Evolutionary conservation across 2,113 vertebrate genomes (phyloP).

Genomic region (Falco punctatus): DNA sequence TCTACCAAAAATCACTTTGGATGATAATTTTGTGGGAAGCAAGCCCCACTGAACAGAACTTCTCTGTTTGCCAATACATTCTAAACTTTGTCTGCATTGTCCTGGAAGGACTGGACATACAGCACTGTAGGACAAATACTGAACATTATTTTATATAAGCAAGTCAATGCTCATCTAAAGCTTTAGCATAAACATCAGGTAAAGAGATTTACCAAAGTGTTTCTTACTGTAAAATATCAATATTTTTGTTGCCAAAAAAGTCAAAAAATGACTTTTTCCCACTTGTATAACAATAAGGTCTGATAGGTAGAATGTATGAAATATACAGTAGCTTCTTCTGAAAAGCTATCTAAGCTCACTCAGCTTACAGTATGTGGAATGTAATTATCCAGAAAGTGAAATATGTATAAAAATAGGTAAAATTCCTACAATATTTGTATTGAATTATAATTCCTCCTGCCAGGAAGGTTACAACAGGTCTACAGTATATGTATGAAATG

Average conservation of each 20-base stretch:
- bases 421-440: constrained; percentile 76
- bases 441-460: constrained; percentile 68
- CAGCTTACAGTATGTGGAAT: constrained; percentile 64
- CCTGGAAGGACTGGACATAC: not conserved
- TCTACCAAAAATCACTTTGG: not conserved
- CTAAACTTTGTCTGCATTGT: not conserved
- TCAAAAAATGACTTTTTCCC: constrained; percentile 18
- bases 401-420: constrained; percentile 81
- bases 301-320: constrained; percentile 57
- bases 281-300: constrained; percentile 41
- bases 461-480: constrained; percentile 66
- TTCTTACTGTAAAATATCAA: constrained; percentile 10
- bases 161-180: constrained; percentile 23
- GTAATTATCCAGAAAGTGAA: constrained; percentile 70
- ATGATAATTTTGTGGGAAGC: not conserved
- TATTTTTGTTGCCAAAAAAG: constrained; percentile 21
- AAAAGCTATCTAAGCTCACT: constrained; percentile 50
- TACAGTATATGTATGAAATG: constrained; percentile 76
- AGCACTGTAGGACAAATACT: constrained; percentile 12
- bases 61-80: not conserved
- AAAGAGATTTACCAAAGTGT: constrained; percentile 9
- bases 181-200: constrained; percentile 7
- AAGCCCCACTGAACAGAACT: not conserved
- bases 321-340: constrained; percentile 60
- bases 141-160: constrained; percentile 25